These are phyloP conservation scores for Noctilio leporinus DNA, from an alignment of 2,113 vertebrate genomes.

Conservation along the genomic window DNA sequence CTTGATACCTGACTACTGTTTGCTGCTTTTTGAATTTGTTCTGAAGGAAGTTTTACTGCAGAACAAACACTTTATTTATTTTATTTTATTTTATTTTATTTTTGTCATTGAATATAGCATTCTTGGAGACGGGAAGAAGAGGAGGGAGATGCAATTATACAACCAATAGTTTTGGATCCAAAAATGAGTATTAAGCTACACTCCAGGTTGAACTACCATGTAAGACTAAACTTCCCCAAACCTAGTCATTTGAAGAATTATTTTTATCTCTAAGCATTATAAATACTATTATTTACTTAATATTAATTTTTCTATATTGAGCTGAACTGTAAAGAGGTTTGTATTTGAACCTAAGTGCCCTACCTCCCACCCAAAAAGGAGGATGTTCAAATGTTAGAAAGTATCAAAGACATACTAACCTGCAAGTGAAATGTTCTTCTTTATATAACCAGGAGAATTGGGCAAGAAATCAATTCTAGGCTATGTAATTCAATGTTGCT, in stretches of 20 bases:
- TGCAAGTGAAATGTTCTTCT: background rate
- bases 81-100: too few species aligned
- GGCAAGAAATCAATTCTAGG: background rate
- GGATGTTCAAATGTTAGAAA: background rate
- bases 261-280: background rate
- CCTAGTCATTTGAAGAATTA: background rate
- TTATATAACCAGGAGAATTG: background rate
- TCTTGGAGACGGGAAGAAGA: background rate
- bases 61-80: background rate
- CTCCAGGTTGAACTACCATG: background rate
- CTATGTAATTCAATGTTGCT: background rate
- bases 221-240: background rate
- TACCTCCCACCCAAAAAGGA: too few species aligned
- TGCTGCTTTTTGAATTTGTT: background rate
- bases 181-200: background rate
- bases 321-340: background rate
- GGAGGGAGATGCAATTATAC: background rate
- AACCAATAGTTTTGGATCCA: background rate
- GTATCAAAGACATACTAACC: background rate
- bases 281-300: background rate
- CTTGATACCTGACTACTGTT: fast-evolving
- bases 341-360: background rate
- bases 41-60: background rate
- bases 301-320: background rate
- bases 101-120: background rate